Evolutionary conservation across 2,888 invertebrate genomes (phyloP), one percentile per base, ranked within the genome.

Genomic region (Ganaspis brasiliensis): DNA sequence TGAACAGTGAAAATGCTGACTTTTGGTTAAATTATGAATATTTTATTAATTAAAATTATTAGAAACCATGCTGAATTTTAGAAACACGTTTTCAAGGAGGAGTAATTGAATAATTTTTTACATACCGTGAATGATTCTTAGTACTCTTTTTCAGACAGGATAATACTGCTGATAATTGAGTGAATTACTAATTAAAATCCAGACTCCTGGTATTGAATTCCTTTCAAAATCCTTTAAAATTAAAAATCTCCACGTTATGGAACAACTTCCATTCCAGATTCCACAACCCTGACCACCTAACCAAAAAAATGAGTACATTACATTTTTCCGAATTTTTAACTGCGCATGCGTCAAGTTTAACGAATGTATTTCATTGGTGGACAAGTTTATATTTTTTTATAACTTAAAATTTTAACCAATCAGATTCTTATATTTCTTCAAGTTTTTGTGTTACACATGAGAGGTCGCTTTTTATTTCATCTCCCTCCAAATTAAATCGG

Each of bases 41-140:
- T 26, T 45, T 19, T n/a, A 45, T 9, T 3, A 63, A 37, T 9
- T 8, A 67, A n/a, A 14, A 24, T 21, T n/a, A 19, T 45, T 14
- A n/a, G 45, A 67, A 67, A 67, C 67, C 67, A 26, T 35, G 19
- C n/a, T 45, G 16, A 24, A n/a, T 24, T 45, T 56, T 56, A 26
- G 26, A 49, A 67, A 24, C 45, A 45, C 67, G 67, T 67, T 67
- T 67, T 45, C 63, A 14, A 49, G n/a, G 14, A 67, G n/a, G 8
- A 31, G 2, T 31, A 24, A 45, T 24, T 10, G 40, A 45, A 24
- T 26, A 14, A 45, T 24, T 67, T 26, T 67, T n/a, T 45, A 24
- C 67, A 49, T 45, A 67, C 67, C 67, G 40, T 45, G 45, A 24
- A 49, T 45, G 26, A 67, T 45, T 40, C n/a, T 45, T n/a, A n/a